A percentile compares a stretch with the other conserved stretches of the same genome.
phyloP scores from a whole-genome alignment of 2,113 vertebrate genomes.

The Scophthalmus maximus region DNA sequence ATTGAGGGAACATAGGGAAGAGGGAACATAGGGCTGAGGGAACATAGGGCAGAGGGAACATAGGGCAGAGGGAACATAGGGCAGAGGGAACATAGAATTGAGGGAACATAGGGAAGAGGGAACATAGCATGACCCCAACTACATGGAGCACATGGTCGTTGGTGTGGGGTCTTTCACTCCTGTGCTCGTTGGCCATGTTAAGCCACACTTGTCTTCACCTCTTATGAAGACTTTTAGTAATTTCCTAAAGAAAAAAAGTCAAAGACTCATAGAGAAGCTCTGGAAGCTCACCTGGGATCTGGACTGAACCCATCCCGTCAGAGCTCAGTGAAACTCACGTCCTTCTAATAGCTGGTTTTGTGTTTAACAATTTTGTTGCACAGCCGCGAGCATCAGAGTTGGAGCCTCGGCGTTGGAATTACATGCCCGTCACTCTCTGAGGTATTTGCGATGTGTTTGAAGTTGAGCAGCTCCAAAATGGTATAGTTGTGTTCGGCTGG shows the following conservation, averaged over 20 bases:
- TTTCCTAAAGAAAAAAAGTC: conserved; percentile 29
- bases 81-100: no score
- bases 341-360: conserved; percentile 58
- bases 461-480: conserved; percentile 62
- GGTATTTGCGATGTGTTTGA: conserved; percentile 64
- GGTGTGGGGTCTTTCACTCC: no score
- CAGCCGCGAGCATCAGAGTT: conserved; percentile 52
- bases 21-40: no score
- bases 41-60: no score
- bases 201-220: no score
- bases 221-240: not conserved
- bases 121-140: no score
- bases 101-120: no score
- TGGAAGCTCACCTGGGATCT: conserved; percentile 44
- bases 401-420: conserved; percentile 48
- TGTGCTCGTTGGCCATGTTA: no score
- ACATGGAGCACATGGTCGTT: no score
- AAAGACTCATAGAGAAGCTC: conserved; percentile 32
- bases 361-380: conserved; percentile 57
- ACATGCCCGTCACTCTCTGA: conserved; percentile 65
- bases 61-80: no score
- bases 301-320: conserved; percentile 28
- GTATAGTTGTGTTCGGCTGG: conserved; percentile 62
- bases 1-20: no score
- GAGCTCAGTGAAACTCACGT: conserved; percentile 41